Percentiles rank a stretch among this genome's conserved stretches.
Conservation (phyloP, 2,113 vertebrate genomes). For the Dromaius novaehollandiae region DNA sequence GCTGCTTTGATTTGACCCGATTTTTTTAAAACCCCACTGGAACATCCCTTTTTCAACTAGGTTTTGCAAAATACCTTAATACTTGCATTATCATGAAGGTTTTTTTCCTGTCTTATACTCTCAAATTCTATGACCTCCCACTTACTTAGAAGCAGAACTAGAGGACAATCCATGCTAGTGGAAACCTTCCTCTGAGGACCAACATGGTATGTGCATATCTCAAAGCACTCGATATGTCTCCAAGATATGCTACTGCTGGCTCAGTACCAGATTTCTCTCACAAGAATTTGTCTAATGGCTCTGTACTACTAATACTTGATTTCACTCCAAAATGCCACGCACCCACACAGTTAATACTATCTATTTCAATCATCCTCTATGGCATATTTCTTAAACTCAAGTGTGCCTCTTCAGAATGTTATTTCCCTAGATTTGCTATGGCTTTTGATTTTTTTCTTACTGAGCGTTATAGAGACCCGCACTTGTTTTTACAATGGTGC, state of each 20-base stretch:
- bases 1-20: neutral
- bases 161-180: neutral
- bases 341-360: neutral
- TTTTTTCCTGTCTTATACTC: neutral
- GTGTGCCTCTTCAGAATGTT: neutral
- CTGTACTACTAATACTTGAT: neutral
- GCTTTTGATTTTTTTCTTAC: neutral
- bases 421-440: neutral
- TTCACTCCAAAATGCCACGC: neutral
- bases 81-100: neutral
- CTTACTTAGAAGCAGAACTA: neutral
- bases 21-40: neutral
- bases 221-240: neutral
- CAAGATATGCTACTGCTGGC: neutral
- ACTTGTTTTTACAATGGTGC: neutral
- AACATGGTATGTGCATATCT: rapidly evolving
- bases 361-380: neutral
- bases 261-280: neutral
- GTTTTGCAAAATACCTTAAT: neutral
- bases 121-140: neutral
- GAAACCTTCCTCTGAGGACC: neutral
- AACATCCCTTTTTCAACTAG: neutral
- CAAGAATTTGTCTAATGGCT: neutral
- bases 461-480: neutral
- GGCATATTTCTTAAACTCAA: neutral